Evolutionary conservation across 2,888 invertebrate genomes (phyloP).

Genomic region (Aspidapion aeneum): DNA sequence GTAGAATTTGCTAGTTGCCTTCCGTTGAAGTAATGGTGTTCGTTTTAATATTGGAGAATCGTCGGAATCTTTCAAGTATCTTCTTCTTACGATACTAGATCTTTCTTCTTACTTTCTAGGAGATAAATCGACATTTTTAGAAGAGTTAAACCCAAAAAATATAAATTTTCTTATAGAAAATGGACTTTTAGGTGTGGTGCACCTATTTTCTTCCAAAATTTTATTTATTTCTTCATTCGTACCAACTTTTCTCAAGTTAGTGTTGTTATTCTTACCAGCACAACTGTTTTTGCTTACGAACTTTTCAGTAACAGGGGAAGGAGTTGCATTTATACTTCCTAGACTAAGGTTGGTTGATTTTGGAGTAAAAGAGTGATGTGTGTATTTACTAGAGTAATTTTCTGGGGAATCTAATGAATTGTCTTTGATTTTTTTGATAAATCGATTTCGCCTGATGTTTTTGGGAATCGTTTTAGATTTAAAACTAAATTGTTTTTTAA

Average conservation of each 20-base stretch:
- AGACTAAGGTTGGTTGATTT: neutral
- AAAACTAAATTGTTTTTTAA: too few species aligned
- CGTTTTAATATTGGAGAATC: conserved; percentile 23
- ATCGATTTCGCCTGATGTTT: too few species aligned
- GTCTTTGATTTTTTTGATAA: too few species aligned
- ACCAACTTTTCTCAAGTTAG: too few species aligned
- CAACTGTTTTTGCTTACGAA: neutral
- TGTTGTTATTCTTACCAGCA: neutral
- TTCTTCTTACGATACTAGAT: conserved; percentile 25
- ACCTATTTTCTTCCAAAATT: too few species aligned
- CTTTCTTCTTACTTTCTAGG: conserved; percentile 17
- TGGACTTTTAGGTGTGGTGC: neutral
- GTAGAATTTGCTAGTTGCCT: conserved; percentile 4
- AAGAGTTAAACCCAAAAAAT: neutral
- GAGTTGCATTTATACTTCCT: neutral
- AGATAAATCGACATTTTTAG: neutral
- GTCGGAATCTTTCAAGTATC: conserved; percentile 30
- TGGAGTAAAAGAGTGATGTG: too few species aligned
- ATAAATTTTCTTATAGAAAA: neutral
- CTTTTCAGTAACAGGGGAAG: neutral
- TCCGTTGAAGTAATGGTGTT: conserved; percentile 32
- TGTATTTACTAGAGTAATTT: too few species aligned
- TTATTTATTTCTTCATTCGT: too few species aligned
- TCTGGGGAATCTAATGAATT: too few species aligned
- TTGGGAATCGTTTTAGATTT: too few species aligned